Percentiles rank a stretch among this genome's conserved stretches.
Evolutionary conservation across 2,113 vertebrate genomes (phyloP).

Genomic region (Agelaius phoeniceus): DNA sequence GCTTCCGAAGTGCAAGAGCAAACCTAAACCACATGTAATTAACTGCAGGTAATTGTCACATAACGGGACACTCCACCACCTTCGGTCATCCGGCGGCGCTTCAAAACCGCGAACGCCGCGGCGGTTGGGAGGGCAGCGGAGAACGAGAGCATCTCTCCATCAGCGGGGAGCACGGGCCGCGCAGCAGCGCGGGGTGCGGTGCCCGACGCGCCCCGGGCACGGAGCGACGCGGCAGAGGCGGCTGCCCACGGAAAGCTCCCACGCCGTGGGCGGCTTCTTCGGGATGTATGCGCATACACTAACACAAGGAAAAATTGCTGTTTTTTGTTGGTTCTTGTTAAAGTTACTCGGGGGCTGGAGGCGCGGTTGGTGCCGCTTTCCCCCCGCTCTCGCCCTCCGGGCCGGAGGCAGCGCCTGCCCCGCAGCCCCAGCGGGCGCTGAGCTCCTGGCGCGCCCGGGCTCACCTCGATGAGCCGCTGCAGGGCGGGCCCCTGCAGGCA

Average conservation of each 20-base stretch:
- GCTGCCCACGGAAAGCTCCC: neutral
- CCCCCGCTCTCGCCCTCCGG: accelerated
- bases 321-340: accelerated
- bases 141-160: accelerated
- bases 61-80: neutral
- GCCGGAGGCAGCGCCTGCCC: neutral
- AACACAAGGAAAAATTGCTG: accelerated
- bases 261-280: accelerated
- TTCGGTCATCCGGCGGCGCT: accelerated
- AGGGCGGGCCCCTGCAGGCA: conserved; percentile 76
- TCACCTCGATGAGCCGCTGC: conserved; percentile 79
- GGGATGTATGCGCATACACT: accelerated
- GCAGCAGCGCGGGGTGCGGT: neutral
- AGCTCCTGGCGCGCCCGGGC: neutral
- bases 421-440: neutral
- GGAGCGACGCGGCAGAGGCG: neutral
- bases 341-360: neutral
- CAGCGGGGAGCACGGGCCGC: neutral
- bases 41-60: neutral
- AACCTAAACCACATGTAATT: neutral
- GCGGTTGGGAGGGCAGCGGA: accelerated
- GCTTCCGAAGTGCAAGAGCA: accelerated
- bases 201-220: neutral
- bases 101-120: accelerated
- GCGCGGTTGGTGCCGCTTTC: neutral